A percentile compares a stretch with the other conserved stretches of the same genome.
These are phyloP conservation scores for Xenopus borealis DNA, from an alignment of 2,113 vertebrate genomes.

Conservation along the genomic window DNA sequence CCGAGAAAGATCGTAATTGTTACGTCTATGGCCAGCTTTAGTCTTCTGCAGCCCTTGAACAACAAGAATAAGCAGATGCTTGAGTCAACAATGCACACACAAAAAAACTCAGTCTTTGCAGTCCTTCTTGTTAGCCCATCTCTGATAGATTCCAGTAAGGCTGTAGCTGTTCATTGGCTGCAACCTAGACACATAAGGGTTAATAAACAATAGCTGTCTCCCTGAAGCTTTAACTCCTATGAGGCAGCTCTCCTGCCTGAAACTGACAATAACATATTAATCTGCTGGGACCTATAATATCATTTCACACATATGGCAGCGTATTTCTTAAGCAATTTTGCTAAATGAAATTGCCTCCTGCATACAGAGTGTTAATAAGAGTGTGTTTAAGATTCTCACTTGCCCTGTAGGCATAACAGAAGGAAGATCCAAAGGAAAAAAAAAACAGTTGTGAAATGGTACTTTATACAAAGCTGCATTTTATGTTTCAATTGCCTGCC, in stretches of 20 bases:
- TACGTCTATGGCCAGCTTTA: too few relatives aligned
- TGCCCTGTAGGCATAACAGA: not conserved
- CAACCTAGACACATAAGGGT: constrained; percentile 36
- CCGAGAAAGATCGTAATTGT: too few relatives aligned
- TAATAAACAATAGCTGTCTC: constrained; percentile 61
- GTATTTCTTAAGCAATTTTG: constrained; percentile 70
- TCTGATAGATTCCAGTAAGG: not conserved
- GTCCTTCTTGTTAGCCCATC: not conserved
- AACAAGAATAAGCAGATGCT: not conserved
- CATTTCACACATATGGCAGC: constrained; percentile 67
- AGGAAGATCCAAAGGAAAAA: not conserved
- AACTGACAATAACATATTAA: constrained; percentile 66
- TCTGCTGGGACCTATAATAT: constrained; percentile 62
- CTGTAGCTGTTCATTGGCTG: not conserved
- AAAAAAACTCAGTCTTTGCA: not conserved
- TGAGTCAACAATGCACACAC: not conserved
- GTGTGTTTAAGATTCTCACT: not conserved
- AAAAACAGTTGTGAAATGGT: not conserved
- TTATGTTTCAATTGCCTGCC: not conserved
- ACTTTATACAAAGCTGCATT: not conserved
- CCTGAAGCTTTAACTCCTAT: constrained; percentile 55
- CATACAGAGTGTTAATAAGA: constrained; percentile 48
- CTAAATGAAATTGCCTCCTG: constrained; percentile 60
- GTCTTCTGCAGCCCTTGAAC: too few relatives aligned
- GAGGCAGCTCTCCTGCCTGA: constrained; percentile 61